A percentile compares a stretch with the other conserved stretches of the same genome.
These are phyloP conservation scores for Chelon auratus DNA, from an alignment of 2,797 vertebrate genomes.

Conservation along the genomic window DNA sequence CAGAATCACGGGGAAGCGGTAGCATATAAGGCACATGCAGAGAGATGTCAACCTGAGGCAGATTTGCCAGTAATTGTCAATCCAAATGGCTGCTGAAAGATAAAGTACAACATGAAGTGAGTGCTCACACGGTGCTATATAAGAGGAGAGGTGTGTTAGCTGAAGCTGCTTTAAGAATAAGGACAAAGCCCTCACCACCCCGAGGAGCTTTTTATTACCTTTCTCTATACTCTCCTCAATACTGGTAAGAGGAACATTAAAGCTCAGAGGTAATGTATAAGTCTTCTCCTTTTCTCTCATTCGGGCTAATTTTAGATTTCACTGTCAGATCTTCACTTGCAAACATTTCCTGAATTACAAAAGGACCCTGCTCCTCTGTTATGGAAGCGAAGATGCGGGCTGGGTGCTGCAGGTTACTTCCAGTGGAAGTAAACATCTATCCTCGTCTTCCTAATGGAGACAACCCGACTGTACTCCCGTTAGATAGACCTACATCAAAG, in stretches of 20 bases:
- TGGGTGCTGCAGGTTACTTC: conserved; percentile 58
- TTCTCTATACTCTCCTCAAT: conserved; percentile 11
- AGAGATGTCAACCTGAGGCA: conserved; percentile 53
- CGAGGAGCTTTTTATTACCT: conserved; percentile 34
- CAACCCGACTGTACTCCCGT: conserved; percentile 44
- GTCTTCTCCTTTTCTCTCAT: conserved; percentile 30
- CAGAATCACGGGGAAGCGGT: conserved; percentile 32
- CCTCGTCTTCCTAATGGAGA: conserved; percentile 57
- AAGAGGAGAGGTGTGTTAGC: conserved; percentile 31
- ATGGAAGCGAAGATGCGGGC: conserved; percentile 25
- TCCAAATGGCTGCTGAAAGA: conserved; percentile 55
- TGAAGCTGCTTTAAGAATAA: conserved; percentile 26
- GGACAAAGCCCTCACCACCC: conserved; percentile 31
- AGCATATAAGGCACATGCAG: conserved; percentile 15
- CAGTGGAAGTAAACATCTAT: conserved; percentile 47
- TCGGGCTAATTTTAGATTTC: conserved; percentile 41
- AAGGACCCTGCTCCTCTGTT: conserved; percentile 1
- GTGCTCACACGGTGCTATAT: conserved; percentile 43
- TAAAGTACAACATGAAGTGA: conserved; percentile 35
- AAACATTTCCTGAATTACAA: conserved; percentile 47
- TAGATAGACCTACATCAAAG: conserved; percentile 66
- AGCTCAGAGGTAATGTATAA: conserved; percentile 23
- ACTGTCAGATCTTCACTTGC: conserved; percentile 16
- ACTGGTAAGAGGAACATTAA: conserved; percentile 18
- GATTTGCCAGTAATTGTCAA: conserved; percentile 37